Evolutionary conservation across 2,888 invertebrate species (phyloP).

Genomic region (Hymenopus coronatus): DNA sequence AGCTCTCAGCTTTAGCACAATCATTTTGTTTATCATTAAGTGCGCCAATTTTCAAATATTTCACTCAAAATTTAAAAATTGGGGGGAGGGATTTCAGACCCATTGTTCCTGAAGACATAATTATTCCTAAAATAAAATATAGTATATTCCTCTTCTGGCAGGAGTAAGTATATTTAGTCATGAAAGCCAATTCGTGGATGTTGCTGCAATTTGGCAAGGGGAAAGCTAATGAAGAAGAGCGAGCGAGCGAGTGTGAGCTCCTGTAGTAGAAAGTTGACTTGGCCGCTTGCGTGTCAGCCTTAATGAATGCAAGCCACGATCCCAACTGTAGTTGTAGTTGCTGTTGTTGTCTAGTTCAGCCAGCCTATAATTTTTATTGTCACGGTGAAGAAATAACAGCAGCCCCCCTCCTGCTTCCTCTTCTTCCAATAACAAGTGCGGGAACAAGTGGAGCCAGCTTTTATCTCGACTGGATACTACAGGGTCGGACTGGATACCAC

Average conservation of each 20-base stretch:
- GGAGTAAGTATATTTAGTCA: background rate
- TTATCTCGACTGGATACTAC: background rate
- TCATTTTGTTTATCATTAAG: too few relatives aligned
- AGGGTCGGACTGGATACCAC: background rate
- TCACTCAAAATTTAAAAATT: too few relatives aligned
- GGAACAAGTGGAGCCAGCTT: background rate
- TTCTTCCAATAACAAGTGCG: background rate
- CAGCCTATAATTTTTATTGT: conserved; percentile 35
- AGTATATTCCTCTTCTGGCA: background rate
- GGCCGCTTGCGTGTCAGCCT: conserved; percentile 14
- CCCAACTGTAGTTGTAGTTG: conserved; percentile 19
- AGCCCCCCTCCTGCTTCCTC: conserved; percentile 1
- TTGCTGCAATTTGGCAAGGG: background rate
- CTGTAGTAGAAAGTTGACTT: background rate
- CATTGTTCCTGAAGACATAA: too few relatives aligned
- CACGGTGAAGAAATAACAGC: conserved; percentile 28
- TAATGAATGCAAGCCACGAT: conserved; percentile 26
- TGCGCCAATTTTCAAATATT: too few relatives aligned
- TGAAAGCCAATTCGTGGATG: background rate
- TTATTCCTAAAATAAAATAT: too few relatives aligned
- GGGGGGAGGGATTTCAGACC: too few relatives aligned
- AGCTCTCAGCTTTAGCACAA: too few relatives aligned
- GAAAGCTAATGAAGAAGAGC: background rate
- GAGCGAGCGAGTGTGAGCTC: background rate
- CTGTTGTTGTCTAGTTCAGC: conserved; percentile 30